Evolutionary conservation across 1,140 invertebrate species (phyloP), one percentile per base, ranked within the genome.

Genomic region (Saxidomus purpurata): DNA sequence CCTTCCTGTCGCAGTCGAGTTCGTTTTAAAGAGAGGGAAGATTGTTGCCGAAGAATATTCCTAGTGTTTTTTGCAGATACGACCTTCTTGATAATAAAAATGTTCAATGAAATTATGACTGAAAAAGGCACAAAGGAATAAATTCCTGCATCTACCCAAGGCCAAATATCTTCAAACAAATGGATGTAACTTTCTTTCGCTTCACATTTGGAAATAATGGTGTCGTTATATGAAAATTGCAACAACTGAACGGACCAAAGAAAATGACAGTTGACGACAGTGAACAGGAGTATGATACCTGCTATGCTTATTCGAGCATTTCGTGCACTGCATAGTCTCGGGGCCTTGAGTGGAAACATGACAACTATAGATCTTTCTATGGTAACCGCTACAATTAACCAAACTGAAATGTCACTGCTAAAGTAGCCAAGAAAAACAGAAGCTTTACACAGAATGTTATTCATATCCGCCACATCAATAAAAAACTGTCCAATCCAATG

Each of bases 301-400:
- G 90, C 47, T 36, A 94, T 92, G 3, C 92, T 91, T 28, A 91
- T 84, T 15, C 89, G 91, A 28, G 95, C 94, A 36, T 93, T 76
- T 38, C 76, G 81, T 19, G 92, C 77, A 82, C 93, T 94, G 84
- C 94, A 95, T 67, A 95, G 89, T 25, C 71, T 43, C 25, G 71
- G 92, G 4, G 95, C 94, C 34, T 92, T 88, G 13, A 96, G 89
- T 11, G 95, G 95, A 76, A 92, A 90, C 49, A 93, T 94, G 11
- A 95, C 95, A 49, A 94, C 95, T 76, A 96, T 95, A 84, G 91
- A 94, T 22, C 95, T 90, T 81, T 96, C 95, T 3, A 95, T 69
- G 3, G 95, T 96, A 19, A 96, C 94, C 9, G 94, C 94, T 17
- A 96, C 93, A 31, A 96, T 95, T 0, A 95, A 88, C 95, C 95